phyloP scores from a whole-genome alignment of 2,113 vertebrate genomes.

The Strigops habroptila region DNA sequence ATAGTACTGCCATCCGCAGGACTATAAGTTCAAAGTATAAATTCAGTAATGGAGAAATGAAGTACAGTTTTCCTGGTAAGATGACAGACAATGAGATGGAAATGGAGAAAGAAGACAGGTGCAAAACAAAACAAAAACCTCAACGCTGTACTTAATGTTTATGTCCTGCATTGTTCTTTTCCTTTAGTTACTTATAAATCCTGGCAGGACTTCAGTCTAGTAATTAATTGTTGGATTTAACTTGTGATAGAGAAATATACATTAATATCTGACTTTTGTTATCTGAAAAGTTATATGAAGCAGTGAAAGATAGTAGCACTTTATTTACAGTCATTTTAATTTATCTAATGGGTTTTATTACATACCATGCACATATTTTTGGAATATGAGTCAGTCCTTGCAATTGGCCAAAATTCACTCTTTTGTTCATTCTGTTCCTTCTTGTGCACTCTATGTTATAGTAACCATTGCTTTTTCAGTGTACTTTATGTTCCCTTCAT shows the following conservation, averaged over 20 bases:
- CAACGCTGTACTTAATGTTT: not conserved
- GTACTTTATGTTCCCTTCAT: not conserved
- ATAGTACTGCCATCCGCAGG: not conserved
- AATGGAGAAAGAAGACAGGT: not conserved
- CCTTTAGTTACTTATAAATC: not conserved
- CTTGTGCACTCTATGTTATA: not conserved
- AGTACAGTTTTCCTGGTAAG: not conserved
- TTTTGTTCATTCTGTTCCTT: not conserved
- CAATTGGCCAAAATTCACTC: not conserved
- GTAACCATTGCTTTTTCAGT: not conserved
- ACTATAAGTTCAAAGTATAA: slow-evolving; percentile 29
- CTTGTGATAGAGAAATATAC: not conserved
- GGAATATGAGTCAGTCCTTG: not conserved
- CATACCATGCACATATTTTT: not conserved
- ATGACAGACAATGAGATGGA: not conserved
- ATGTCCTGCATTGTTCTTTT: not conserved
- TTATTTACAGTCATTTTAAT: not conserved
- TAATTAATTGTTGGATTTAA: not conserved
- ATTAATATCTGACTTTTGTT: not conserved
- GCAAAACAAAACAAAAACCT: not conserved
- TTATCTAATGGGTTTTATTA: not conserved
- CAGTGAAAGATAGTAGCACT: not conserved
- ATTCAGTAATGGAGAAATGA: slow-evolving; percentile 22
- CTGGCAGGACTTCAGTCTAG: not conserved
- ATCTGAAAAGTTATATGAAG: not conserved